Evolutionary conservation across 2,113 vertebrate species (phyloP), one percentile per base, ranked within the genome.

Genomic region (Ailurus styani): DNA sequence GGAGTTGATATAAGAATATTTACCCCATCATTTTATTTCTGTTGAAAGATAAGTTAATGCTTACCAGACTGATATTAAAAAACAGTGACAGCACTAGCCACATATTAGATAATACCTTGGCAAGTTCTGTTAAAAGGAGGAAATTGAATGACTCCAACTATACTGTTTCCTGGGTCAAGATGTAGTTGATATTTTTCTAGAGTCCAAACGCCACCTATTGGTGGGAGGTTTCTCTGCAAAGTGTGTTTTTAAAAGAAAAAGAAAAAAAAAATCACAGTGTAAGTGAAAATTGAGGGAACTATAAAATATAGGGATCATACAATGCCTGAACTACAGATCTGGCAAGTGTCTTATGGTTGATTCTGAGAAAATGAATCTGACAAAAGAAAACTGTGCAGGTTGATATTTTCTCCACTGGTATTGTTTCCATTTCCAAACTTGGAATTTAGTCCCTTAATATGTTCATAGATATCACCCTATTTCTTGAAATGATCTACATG

Each of bases 41-140:
- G 97, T 97, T 99, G 98, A 95, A 99, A 98, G 98, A 98, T 95
- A 82, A 97, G 95, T 95, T 99, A 98, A 99, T 99, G 87, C 96
- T 98, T 99, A 98, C 98, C 98, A 99, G 98, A 98, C 98, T 97
- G 96, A 98, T 95, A 98, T 98, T 98, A 97, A 98, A 99, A 99
- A 98, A 93, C 92, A 96, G 27, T 50, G 91, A 91, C 0, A 42
- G 91, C 93, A 98, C 98, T 97, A 96, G 98, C 90, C 72, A n/a
- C 94, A 93, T 97, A 98, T 99, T 98, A 99, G 98, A 98, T 99
- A 98, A 99, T 98, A 98, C 98, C 98, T 99, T 98, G 98, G 98
- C 98, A 99, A 95, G 85, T 95, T 93, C 96, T 98, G 57, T 98
- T 98, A 98, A 98, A 99, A 99, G 47, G 47, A 98, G 60, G 98